Conservation (phyloP, 2,113 vertebrate species). For the Octodon degus region DNA sequence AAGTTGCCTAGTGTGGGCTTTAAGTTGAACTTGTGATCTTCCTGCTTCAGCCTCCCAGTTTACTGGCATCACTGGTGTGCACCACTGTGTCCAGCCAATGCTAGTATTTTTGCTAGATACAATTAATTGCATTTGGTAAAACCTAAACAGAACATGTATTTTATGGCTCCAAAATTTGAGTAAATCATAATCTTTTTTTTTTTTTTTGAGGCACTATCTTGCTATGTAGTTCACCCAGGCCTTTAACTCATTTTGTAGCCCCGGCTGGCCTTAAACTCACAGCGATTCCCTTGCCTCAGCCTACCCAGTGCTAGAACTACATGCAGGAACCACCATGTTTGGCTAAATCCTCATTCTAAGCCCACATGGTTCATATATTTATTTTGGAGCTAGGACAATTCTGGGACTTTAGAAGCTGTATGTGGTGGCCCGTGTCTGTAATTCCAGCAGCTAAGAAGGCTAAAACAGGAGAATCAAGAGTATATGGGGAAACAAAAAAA, state of each 20-base stretch:
- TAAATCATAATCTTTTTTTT: background rate
- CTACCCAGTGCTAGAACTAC: background rate
- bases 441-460: background rate
- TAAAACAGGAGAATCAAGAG: background rate
- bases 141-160: background rate
- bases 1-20: background rate
- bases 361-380: background rate
- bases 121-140: background rate
- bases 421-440: background rate
- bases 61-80: background rate
- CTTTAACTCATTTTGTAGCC: background rate
- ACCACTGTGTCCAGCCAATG: background rate
- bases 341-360: background rate
- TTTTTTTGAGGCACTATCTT: background rate
- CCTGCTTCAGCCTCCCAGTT: background rate
- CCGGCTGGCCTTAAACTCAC: background rate
- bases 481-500: background rate
- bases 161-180: conserved; percentile 4
- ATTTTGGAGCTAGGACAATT: background rate
- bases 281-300: background rate
- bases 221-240: background rate
- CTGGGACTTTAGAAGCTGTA: background rate
- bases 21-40: background rate
- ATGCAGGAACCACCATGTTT: background rate
- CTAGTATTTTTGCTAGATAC: background rate